A percentile compares a stretch with the other conserved stretches of the same genome.
These are phyloP conservation scores for Nestor notabilis DNA, from an alignment of 2,113 vertebrate species.

Conservation along the genomic window DNA sequence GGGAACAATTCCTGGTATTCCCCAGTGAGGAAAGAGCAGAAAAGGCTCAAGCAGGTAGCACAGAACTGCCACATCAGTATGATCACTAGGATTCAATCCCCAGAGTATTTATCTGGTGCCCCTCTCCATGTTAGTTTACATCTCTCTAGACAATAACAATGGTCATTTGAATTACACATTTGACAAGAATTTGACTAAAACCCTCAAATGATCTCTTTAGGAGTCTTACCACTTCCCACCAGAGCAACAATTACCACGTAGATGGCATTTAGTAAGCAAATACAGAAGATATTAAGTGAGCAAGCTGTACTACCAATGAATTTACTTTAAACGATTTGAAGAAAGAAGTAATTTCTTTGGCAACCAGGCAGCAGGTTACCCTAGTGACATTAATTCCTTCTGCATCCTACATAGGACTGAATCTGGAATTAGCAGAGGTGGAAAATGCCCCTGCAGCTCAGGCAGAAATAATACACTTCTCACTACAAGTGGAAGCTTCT, in stretches of 20 bases:
- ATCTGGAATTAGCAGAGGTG: neutral
- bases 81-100: neutral
- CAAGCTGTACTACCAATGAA: neutral
- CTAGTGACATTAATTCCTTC: constrained; percentile 34
- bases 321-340: neutral
- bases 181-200: neutral
- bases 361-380: constrained; percentile 7
- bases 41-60: neutral
- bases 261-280: neutral
- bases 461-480: constrained; percentile 11
- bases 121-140: neutral
- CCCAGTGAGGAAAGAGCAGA: neutral
- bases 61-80: neutral
- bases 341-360: neutral
- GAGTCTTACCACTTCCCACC: neutral
- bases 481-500: neutral
- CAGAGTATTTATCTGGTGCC: neutral
- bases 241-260: neutral
- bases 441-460: neutral
- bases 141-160: neutral
- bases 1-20: neutral
- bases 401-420: neutral
- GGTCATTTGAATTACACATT: neutral
- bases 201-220: neutral
- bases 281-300: neutral